Base-by-base conservation (phyloP, 2,888 invertebrate genomes). In the Brenthis daphne region DNA sequence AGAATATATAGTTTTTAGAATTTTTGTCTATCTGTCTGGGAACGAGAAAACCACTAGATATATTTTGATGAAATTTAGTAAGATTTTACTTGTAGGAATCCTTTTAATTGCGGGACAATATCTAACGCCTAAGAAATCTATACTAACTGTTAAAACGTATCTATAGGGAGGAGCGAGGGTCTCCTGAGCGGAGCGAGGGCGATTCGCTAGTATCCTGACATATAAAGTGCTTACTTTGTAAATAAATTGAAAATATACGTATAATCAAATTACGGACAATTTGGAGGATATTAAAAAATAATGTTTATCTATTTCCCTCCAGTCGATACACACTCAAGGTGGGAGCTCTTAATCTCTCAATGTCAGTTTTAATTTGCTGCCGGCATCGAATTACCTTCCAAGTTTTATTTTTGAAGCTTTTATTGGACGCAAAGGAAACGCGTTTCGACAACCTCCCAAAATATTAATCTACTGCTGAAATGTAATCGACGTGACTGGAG, bases 351-450 rank as follows among this genome's bases (percentile, higher is more conserved):
- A 91, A 92, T 92, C 88, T 90, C 89, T 92, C 92, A 92, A 88
- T 89, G 92, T 92, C 92, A 85, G 87, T 85, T 85, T 90, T 92
- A 91, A 92, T 92, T 92, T 92, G 86, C 83, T 82, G 80, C 83
- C 78, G 80, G 89, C 85, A 84, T 92, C 92, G 85, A 83, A 87
- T 92, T 92, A 90, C 91, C 84, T 88, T 85, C 85, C 81, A 81
- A 85, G 85, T 89, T 90, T 90, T 92, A 88, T 91, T 91, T 90
- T 87, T 78, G 84, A 85, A 85, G 80, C 81, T 77, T 77, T 80
- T 79, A 80, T 82, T 82, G 82, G 83, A 82, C 80, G 81, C 81
- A 75, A 83, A 88, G 89, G 87, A 89, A 89, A 87, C 82, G 78
- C 81, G 80, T 89, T 89, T 89, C 88, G 88, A 87, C 89, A 85